These are phyloP conservation scores for Musca domestica DNA, from an alignment of 1,140 invertebrate species.

Conservation along the genomic window DNA sequence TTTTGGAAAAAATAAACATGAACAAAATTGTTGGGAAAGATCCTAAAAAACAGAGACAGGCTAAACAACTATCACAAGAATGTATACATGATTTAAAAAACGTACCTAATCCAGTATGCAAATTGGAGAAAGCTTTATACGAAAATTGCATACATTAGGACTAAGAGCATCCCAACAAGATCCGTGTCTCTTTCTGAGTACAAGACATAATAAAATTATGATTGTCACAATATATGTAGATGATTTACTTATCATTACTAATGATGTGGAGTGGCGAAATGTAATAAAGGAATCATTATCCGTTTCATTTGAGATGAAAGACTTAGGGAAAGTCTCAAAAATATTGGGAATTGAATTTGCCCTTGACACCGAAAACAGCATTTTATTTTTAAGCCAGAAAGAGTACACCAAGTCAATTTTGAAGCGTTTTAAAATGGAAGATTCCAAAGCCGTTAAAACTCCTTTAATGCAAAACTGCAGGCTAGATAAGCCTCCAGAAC, in stretches of 20 bases:
- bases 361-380: neutral
- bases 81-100: conserved; percentile 1
- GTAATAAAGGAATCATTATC: conserved; percentile 3
- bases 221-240: conserved; percentile 36
- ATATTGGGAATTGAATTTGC: conserved; percentile 6
- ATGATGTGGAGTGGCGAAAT: conserved; percentile 22
- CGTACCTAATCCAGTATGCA: conserved; percentile 28
- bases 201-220: conserved; percentile 1
- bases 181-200: conserved; percentile 27
- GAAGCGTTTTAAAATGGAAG: conserved; percentile 25
- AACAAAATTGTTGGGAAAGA: neutral
- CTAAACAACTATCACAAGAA: neutral
- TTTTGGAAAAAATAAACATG: neutral
- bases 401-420: neutral
- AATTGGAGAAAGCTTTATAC: conserved; percentile 51
- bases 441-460: conserved; percentile 19
- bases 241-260: conserved; percentile 32
- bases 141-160: conserved; percentile 30
- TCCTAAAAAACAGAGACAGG: neutral
- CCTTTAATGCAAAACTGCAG: conserved; percentile 11
- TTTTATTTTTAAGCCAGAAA: neutral
- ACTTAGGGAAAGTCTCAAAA: neutral
- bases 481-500: neutral
- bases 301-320: conserved; percentile 18
- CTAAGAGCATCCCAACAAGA: conserved; percentile 27